Percentiles rank a stretch among this genome's conserved stretches.
These are phyloP conservation scores for human DNA, from an alignment of 2,113 vertebrate species.

Conservation along the genomic window GRCh38 chr12:94911501-94912000, in stretches of 20 bases:
- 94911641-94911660: slow-evolving; percentile 67
- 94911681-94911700: slow-evolving; percentile 68
- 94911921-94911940: slow-evolving; percentile 86
- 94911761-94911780: slow-evolving; percentile 81
- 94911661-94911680: slow-evolving; percentile 74
- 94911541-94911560: background rate
- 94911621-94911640: slow-evolving; percentile 55
- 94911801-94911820: slow-evolving; percentile 83
- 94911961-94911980: slow-evolving; percentile 97
- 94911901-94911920: slow-evolving; percentile 90
- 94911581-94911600: slow-evolving; percentile 30
- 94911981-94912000: slow-evolving; percentile 97
- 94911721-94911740: slow-evolving; percentile 78
- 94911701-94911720: slow-evolving; percentile 77
- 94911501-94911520: background rate
- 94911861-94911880: slow-evolving; percentile 87
- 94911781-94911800: slow-evolving; percentile 81
- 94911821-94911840: slow-evolving; percentile 89
- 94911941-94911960: slow-evolving; percentile 90
- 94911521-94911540: background rate
- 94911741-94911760: slow-evolving; percentile 84
- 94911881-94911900: slow-evolving; percentile 87
- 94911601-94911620: slow-evolving; percentile 58
- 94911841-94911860: slow-evolving; percentile 88
- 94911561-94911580: background rate